Evolutionary conservation across 2,888 invertebrate genomes (phyloP).

Genomic region (Luffia ferchaultella): DNA sequence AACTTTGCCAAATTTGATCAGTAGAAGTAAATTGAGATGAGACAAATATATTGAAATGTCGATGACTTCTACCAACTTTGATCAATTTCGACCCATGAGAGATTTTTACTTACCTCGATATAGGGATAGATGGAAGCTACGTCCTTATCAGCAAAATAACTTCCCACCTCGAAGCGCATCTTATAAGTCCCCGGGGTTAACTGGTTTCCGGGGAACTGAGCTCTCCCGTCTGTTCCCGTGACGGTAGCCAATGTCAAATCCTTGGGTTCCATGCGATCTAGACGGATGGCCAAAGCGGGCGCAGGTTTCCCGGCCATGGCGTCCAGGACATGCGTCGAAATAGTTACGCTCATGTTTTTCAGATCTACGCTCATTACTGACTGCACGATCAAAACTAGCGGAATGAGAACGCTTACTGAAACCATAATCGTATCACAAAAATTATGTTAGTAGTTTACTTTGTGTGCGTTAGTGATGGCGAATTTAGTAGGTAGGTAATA

Average conservation of each 20-base stretch:
- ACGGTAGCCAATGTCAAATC: neutral
- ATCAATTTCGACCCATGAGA: neutral
- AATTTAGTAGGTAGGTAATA: too few relatives aligned
- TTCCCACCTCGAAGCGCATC: constrained; percentile 75
- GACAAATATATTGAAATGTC: neutral
- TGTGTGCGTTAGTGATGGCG: too few relatives aligned
- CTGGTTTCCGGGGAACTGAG: constrained; percentile 67
- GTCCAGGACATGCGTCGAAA: constrained; percentile 81
- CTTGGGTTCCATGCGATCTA: constrained; percentile 32
- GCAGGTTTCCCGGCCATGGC: constrained; percentile 74
- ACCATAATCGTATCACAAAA: too few relatives aligned
- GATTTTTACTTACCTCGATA: constrained; percentile 67
- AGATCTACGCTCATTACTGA: too few relatives aligned
- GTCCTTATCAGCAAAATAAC: constrained; percentile 70
- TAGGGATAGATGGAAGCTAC: constrained; percentile 77
- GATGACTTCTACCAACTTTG: neutral
- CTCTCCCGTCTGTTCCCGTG: constrained; percentile 64
- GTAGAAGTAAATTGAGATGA: neutral
- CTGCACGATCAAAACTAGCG: too few relatives aligned
- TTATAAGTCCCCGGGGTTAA: constrained; percentile 77
- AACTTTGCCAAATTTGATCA: too few relatives aligned
- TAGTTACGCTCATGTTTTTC: constrained; percentile 44
- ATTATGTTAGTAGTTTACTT: too few relatives aligned
- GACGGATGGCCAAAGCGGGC: constrained; percentile 69
- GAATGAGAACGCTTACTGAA: too few relatives aligned